Percentiles rank a stretch among this genome's conserved stretches.
Evolutionary conservation across 2,888 invertebrate species (phyloP).

Genomic region (Nowickia ferox): DNA sequence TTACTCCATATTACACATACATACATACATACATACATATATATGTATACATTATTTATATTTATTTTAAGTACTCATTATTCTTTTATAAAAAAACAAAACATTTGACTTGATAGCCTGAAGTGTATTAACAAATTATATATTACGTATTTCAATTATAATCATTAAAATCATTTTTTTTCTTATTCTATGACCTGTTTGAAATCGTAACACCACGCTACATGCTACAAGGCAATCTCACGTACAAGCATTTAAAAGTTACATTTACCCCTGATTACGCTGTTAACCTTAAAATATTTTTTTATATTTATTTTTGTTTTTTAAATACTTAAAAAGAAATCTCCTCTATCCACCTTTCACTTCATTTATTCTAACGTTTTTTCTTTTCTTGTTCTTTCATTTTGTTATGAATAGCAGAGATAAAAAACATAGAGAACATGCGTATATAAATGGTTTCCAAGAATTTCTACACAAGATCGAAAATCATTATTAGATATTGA

Average conservation of each 20-base stretch:
- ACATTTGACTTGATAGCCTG: not conserved
- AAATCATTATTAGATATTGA: constrained; percentile 61
- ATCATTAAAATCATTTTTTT: not conserved
- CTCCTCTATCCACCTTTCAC: constrained; percentile 26
- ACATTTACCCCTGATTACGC: constrained; percentile 5
- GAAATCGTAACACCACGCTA: not conserved
- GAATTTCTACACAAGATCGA: constrained; percentile 61
- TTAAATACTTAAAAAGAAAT: constrained; percentile 9
- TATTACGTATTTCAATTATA: constrained; percentile 7
- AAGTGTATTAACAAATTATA: not conserved
- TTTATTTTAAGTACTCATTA: not conserved
- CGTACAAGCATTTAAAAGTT: not conserved
- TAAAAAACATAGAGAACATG: not conserved
- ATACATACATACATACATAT: no score
- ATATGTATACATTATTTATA: not conserved
- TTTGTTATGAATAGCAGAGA: constrained; percentile 44
- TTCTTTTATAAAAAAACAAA: not conserved
- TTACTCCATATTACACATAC: no score
- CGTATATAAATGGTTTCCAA: constrained; percentile 61
- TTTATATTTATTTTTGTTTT: not conserved
- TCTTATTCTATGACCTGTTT: not conserved
- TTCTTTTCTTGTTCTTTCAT: constrained; percentile 26
- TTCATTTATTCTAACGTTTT: constrained; percentile 58
- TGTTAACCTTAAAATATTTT: constrained; percentile 8
- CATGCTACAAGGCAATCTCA: not conserved